phyloP scores from a whole-genome alignment of 2,797 vertebrate genomes.

The Numenius phaeopus region DNA sequence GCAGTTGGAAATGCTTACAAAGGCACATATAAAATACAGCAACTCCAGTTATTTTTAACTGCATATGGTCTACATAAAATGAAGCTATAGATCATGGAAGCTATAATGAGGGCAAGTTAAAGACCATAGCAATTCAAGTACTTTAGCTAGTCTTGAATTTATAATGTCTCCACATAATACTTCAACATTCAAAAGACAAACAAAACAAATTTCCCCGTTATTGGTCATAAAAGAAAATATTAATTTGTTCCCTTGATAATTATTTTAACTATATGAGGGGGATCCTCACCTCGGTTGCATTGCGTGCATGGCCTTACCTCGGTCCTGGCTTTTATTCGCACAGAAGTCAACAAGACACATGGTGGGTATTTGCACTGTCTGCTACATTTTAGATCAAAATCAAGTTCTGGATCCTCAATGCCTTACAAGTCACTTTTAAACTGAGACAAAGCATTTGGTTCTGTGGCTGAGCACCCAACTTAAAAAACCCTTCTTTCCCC shows the following conservation, averaged over 20 bases:
- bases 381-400: not conserved
- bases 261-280: not conserved
- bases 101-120: conserved; percentile 54
- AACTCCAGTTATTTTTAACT: conserved; percentile 68
- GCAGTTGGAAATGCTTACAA: conserved; percentile 77
- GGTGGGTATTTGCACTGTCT: not conserved
- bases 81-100: conserved; percentile 62
- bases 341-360: not conserved
- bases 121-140: conserved; percentile 18
- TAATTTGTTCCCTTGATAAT: not conserved
- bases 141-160: conserved; percentile 42
- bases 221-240: not conserved
- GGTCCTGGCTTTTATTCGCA: not conserved
- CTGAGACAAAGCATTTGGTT: not conserved
- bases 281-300: not conserved
- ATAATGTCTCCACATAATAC: conserved; percentile 20
- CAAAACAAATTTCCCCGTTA: not conserved
- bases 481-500: not conserved
- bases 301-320: not conserved
- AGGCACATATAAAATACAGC: conserved; percentile 74
- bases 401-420: not conserved
- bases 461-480: conserved; percentile 12
- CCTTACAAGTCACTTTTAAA: conserved; percentile 7
- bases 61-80: conserved; percentile 75
- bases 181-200: conserved; percentile 22